Base-by-base conservation (phyloP, 1,140 invertebrate species). In the Platyscapa corneri region DNA sequence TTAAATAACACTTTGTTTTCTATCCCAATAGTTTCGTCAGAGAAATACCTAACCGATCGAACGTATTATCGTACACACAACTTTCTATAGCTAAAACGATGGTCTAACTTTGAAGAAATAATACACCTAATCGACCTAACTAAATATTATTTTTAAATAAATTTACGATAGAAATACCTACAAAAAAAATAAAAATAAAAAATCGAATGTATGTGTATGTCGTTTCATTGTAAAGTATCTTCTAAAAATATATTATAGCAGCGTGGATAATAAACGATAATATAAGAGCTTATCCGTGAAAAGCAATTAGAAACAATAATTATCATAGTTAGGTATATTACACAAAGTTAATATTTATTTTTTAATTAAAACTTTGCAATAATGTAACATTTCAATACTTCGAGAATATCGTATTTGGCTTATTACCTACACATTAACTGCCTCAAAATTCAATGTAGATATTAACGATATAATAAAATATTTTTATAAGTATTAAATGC, bases 1-100 rank as follows among this genome's bases (percentile, higher is more conserved):
- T 81, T 81, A 67, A 81, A 70, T 49, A 64, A 70, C 42, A 70
- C 79, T 27, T 42, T 74, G 18, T 74, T 34, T 74, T 34, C 20
- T 6, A n/a, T 70, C 42, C 23, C 18, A 27, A 34, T 23, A 30
- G 18, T 81, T 81, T 81, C 79, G 42, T 70, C 64, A 81, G 16
- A 30, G 72, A 76, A 76, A 76, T 49, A n/a, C n/a, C 32, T 76
- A 46, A 53, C 23, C 5, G 23, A 34, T 27, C 18, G 16, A 37
- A 34, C 27, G 16, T 60, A 60, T 27, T 60, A 42, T 74, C 37
- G 3, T 27, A 42, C 37, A 42, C 70, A 30, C 6, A 23, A 65
- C 56, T 60, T 78, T 60, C 56, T 12, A 65, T 65, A 64, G 8
- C 60, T 18, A 27, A 53, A 7, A 18, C 30, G 32, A 6, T 32